A percentile compares a stretch with the other conserved stretches of the same genome.
Evolutionary conservation across 2,113 vertebrate species (phyloP).

Genomic region (Centropus bengalensis): DNA sequence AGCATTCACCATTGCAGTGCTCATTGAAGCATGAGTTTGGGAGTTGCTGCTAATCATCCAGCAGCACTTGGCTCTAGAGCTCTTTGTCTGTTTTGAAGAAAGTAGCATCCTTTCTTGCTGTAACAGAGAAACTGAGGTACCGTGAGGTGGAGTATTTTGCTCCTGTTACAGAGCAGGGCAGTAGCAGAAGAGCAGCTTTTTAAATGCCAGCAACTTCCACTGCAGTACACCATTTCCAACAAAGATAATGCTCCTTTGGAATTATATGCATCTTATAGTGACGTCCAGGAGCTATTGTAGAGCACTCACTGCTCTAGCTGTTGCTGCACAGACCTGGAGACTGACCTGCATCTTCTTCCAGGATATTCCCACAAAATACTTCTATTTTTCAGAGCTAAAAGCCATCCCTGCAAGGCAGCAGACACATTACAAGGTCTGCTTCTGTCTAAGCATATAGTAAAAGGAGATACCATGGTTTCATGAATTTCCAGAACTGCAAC

Average conservation of each 20-base stretch:
- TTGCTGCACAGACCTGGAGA: neutral
- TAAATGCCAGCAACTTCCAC: neutral
- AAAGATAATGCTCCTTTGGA: neutral
- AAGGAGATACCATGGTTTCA: neutral
- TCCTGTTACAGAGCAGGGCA: neutral
- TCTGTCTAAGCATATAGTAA: neutral
- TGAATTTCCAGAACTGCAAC: neutral
- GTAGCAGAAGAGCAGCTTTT: neutral
- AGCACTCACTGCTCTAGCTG: neutral
- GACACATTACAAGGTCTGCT: neutral
- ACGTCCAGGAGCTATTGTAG: neutral
- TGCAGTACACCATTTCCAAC: neutral
- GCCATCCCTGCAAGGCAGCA: neutral
- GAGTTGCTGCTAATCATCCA: neutral
- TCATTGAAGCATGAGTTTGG: neutral
- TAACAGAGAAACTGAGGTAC: neutral
- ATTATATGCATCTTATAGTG: rapidly evolving
- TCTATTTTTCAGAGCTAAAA: neutral
- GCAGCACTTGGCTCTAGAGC: neutral
- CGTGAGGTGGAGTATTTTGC: neutral
- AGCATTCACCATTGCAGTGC: neutral
- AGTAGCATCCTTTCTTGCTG: neutral
- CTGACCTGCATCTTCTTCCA: neutral
- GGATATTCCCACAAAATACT: neutral
- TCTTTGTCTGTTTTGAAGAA: neutral